Evolutionary conservation across 1,140 invertebrate genomes (phyloP).

Genomic region (Odontomachus brunneus): DNA sequence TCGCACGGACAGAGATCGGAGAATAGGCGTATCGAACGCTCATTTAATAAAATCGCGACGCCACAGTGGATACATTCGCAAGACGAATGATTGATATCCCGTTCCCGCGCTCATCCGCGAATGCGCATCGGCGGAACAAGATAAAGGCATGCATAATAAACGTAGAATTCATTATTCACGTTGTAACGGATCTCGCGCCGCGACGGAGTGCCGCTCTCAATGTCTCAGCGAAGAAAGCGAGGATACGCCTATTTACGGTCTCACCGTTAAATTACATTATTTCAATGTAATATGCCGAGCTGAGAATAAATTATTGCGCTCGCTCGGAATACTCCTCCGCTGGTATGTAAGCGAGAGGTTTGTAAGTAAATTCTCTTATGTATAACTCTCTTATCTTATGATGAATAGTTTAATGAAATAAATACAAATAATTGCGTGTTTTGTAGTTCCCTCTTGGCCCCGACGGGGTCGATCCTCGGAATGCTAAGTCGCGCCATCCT

Average conservation of each 20-base stretch:
- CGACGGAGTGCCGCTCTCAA: neutral
- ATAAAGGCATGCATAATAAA: neutral
- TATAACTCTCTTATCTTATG: neutral
- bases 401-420: neutral
- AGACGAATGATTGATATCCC: neutral
- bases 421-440: neutral
- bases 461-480: neutral
- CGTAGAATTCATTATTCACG: neutral
- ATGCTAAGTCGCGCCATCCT: neutral
- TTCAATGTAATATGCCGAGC: neutral
- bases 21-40: slow-evolving; percentile 10
- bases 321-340: no score
- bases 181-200: neutral
- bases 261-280: slow-evolving; percentile 12
- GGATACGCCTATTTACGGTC: neutral
- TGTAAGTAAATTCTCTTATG: neutral
- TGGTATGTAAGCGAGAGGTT: neutral
- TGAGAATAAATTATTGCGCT: no score
- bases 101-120: slow-evolving; percentile 10
- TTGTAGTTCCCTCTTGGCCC: neutral
- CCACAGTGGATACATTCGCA: slow-evolving; percentile 2
- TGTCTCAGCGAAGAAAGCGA: neutral
- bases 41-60: slow-evolving; percentile 24
- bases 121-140: neutral
- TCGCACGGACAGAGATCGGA: neutral